Percentiles rank a stretch among this genome's conserved stretches.
phyloP scores from a whole-genome alignment of 1,140 invertebrate species.

The Drosophila pachea region DNA sequence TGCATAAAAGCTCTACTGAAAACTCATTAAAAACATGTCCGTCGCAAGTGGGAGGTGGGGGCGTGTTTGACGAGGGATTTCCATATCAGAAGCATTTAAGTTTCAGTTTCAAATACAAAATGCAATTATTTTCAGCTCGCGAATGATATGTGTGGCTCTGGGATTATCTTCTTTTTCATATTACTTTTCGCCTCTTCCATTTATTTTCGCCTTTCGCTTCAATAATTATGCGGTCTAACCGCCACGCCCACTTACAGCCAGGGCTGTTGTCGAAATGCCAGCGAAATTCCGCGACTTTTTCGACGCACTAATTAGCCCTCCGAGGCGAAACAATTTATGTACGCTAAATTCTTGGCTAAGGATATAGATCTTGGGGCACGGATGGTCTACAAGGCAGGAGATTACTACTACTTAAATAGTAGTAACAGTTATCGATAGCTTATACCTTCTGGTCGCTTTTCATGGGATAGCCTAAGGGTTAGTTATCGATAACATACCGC shows the following conservation, averaged over 20 bases:
- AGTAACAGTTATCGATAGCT: constrained; percentile 2
- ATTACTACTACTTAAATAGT: no score
- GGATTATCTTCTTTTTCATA: constrained; percentile 2
- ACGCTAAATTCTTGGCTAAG: constrained; percentile 2
- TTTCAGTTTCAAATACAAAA: constrained; percentile 30
- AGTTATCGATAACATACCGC: not conserved
- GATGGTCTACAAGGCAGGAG: no score
- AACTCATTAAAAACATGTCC: constrained; percentile 12
- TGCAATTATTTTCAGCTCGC: constrained; percentile 48
- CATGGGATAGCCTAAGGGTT: no score
- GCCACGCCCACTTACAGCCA: no score
- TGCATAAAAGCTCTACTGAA: not conserved
- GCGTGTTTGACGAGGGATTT: constrained; percentile 35
- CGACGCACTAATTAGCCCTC: no score
- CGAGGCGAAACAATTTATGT: no score
- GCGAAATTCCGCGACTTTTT: no score
- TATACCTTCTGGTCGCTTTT: not conserved
- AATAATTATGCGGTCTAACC: constrained; percentile 22
- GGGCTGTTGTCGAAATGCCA: no score
- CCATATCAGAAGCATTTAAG: constrained; percentile 26
- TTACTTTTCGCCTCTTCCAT: not conserved
- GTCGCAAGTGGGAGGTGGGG: constrained; percentile 1
- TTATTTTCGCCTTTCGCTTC: not conserved
- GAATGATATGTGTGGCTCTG: constrained; percentile 2
- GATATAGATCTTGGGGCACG: no score